phyloP scores from a whole-genome alignment of 2,113 vertebrate species.

The Xenotilapia flavipinnis region DNA sequence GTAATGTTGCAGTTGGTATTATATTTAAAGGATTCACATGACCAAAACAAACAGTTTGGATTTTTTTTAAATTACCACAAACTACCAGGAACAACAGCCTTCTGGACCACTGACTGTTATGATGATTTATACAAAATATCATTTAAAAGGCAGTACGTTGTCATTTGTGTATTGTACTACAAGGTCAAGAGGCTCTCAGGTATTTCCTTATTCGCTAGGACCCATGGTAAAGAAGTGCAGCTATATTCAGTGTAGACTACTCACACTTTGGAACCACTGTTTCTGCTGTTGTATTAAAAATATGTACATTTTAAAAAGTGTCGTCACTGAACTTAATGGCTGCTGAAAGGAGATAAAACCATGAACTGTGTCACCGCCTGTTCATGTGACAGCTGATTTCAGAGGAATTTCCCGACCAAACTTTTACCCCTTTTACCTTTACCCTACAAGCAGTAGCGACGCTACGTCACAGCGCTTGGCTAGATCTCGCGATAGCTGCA shows the following conservation, averaged over 20 bases:
- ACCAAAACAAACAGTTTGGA: not conserved
- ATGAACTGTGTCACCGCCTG: not conserved
- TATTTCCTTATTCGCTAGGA: not conserved
- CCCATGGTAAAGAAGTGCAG: not conserved
- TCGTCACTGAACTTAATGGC: not conserved
- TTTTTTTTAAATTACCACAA: accelerated
- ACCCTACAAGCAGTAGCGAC: not conserved
- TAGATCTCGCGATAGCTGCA: constrained; percentile 48
- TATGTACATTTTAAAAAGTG: not conserved
- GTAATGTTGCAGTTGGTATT: not conserved
- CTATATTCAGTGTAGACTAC: accelerated
- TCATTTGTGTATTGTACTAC: not conserved
- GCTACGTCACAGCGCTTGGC: not conserved
- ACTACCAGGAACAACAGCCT: not conserved
- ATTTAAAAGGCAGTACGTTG: not conserved
- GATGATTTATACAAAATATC: not conserved
- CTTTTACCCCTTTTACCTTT: constrained; percentile 40
- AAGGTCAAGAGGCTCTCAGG: not conserved
- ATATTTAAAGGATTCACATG: not conserved
- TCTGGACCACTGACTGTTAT: not conserved
- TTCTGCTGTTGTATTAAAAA: not conserved
- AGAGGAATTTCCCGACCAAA: constrained; percentile 24
- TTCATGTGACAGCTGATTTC: not conserved
- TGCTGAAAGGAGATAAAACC: not conserved
- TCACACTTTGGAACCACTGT: not conserved